Evolutionary conservation across 2,888 invertebrate species (phyloP).

Genomic region (Morpho deidamia): DNA sequence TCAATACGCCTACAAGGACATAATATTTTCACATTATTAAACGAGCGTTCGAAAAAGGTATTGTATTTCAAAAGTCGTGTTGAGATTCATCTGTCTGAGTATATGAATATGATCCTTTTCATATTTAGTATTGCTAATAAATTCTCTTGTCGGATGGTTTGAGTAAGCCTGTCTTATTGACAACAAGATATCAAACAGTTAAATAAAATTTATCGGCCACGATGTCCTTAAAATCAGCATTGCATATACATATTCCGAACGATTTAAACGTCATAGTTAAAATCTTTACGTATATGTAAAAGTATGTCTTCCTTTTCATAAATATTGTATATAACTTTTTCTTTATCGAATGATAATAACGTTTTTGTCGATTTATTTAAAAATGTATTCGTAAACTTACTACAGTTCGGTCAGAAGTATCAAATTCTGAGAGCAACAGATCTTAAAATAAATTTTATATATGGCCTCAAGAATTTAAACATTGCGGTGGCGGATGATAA

Average conservation of each 20-base stretch:
- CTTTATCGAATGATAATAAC: not conserved
- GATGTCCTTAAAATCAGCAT: conserved; percentile 38
- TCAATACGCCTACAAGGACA: conserved; percentile 59
- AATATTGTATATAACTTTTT: not conserved
- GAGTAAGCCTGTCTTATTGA: conserved; percentile 49
- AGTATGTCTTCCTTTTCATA: not conserved
- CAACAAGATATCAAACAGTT: conserved; percentile 53
- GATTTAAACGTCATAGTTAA: too few species aligned
- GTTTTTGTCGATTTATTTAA: not conserved
- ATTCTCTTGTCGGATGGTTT: conserved; percentile 60
- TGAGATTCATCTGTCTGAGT: conserved; percentile 64
- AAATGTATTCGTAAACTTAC: not conserved
- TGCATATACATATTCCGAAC: not conserved
- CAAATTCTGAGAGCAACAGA: not conserved
- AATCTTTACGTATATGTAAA: not conserved
- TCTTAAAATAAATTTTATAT: not conserved
- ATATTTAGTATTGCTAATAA: conserved; percentile 63
- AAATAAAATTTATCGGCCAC: conserved; percentile 55
- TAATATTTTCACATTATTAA: conserved; percentile 52
- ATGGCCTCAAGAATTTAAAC: not conserved
- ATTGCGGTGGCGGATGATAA: not conserved
- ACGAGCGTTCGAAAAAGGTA: conserved; percentile 46
- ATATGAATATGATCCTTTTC: conserved; percentile 61
- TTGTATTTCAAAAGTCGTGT: conserved; percentile 71
- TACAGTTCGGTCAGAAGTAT: not conserved